Base-by-base conservation (phyloP, 2,888 invertebrate species). In the Lycocerus yunnanus region DNA sequence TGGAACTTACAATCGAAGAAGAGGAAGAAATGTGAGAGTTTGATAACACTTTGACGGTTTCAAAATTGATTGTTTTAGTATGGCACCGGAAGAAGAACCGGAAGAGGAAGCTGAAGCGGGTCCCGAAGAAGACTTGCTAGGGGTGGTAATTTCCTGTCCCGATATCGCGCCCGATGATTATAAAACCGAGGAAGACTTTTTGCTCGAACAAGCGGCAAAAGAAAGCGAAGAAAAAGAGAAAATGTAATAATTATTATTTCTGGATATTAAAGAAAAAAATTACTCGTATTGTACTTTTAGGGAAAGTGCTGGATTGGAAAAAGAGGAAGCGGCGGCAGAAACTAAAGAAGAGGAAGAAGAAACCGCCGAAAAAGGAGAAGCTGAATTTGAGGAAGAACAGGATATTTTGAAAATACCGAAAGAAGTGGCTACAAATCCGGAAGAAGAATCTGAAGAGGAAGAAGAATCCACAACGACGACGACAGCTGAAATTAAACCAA, bases 131-230 rank as follows among this genome's bases (percentile, higher is more conserved):
- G 73, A 77, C 14, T 9, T 63, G 10, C 43, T 68, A 2, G 74
- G 72, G 1, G 72, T 73, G 15, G 77, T 76, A 8, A 77, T 80
- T 15, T 80, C 80, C 2, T 80, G 80, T 71, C 80, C 80, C 6
- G 80, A 80, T 61, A 75, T 80, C 8, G 69, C 73, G 10, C 69
- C 73, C 3, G 80, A 79, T 13, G 77, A 80, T 43, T 73, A 69
- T 18, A 75, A 77, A 67, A 72, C 73, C 0, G 77, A 77, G 59
- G 75, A 77, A 20, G 75, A 77, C 10, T 74, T 76, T 58, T 20
- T 68, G 24, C 11, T 43, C 15, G 63, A 59, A 14, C 27, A 67
- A 27, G 15, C 43, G 4, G 60, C 66, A 3, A 43, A 66, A 70
- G 59, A 65, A 21, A n/a, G 43, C 14, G 14, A 69, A 58, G 20